Evolutionary conservation across 2,888 invertebrate genomes (phyloP).

Genomic region (Pseudoips prasinana): DNA sequence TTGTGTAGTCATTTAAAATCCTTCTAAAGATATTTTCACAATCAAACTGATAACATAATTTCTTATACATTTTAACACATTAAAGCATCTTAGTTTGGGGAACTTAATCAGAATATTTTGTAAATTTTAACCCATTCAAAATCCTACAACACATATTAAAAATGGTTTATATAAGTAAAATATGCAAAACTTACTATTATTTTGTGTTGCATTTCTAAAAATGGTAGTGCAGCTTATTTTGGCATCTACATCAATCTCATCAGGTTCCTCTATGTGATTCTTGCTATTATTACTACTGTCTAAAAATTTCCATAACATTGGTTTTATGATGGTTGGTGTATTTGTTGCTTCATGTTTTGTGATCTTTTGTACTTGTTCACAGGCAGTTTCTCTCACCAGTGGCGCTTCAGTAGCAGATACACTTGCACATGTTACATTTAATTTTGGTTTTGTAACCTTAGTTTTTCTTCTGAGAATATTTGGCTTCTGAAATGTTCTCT

Average conservation of each 20-base stretch:
- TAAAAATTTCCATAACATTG: constrained; percentile 12
- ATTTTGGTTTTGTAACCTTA: constrained; percentile 33
- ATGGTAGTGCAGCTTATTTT: constrained; percentile 14
- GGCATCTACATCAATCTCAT: constrained; percentile 25
- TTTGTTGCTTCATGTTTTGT: constrained; percentile 2
- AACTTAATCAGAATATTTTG: too few species aligned
- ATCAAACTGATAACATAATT: too few species aligned
- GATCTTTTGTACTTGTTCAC: too few species aligned
- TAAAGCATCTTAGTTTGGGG: too few species aligned
- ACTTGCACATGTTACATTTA: constrained; percentile 22
- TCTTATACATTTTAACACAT: too few species aligned
- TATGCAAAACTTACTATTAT: constrained; percentile 15
- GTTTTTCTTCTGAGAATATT: constrained; percentile 66
- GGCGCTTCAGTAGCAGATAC: constrained; percentile 34
- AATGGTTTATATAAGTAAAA: background rate
- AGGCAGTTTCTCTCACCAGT: constrained; percentile 9
- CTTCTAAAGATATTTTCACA: too few species aligned
- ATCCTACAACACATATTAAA: background rate
- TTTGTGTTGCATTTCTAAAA: constrained; percentile 6
- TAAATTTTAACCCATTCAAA: background rate
- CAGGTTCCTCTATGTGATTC: constrained; percentile 8
- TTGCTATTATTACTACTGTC: constrained; percentile 15
- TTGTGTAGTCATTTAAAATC: too few species aligned
- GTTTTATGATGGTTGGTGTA: constrained; percentile 6
- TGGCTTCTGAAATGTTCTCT: constrained; percentile 66